These are phyloP conservation scores for Pristionchus japonicus DNA, from an alignment of 2,888 invertebrate species.

Conservation along the genomic window DNA sequence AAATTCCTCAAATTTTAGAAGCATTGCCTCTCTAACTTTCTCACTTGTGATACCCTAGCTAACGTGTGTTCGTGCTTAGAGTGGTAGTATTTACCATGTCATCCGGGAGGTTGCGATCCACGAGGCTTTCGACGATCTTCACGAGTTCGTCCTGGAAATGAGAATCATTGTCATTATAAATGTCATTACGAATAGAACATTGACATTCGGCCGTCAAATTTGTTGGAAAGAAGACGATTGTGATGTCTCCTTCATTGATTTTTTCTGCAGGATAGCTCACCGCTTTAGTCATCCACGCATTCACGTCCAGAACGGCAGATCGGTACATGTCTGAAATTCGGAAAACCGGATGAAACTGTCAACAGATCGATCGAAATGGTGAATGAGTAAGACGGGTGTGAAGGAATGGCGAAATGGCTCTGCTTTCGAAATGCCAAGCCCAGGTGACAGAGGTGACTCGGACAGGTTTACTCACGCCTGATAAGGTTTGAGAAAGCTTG, in stretches of 20 bases:
- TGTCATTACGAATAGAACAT: not conserved
- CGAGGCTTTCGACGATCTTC: not conserved
- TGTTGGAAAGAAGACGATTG: no score
- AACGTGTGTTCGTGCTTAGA: not conserved
- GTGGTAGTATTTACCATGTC: not conserved
- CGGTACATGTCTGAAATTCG: not conserved
- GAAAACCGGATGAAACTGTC: not conserved
- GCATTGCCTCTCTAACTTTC: no score
- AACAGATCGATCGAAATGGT: not conserved
- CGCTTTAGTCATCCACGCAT: not conserved
- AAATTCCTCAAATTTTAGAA: no score
- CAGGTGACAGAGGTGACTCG: not conserved
- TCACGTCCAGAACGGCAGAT: not conserved
- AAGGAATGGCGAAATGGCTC: not conserved
- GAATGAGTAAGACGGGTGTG: not conserved
- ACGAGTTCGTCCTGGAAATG: not conserved
- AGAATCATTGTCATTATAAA: not conserved
- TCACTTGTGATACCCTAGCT: no score
- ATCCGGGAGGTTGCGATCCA: not conserved
- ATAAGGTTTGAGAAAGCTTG: not conserved
- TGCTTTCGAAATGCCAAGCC: not conserved
- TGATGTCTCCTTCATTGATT: no score
- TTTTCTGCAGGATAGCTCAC: no score
- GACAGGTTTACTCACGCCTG: not conserved
- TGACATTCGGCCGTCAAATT: no score